These are phyloP conservation scores for Saguinus midas DNA, from an alignment of 2,113 vertebrate species.

Conservation along the genomic window DNA sequence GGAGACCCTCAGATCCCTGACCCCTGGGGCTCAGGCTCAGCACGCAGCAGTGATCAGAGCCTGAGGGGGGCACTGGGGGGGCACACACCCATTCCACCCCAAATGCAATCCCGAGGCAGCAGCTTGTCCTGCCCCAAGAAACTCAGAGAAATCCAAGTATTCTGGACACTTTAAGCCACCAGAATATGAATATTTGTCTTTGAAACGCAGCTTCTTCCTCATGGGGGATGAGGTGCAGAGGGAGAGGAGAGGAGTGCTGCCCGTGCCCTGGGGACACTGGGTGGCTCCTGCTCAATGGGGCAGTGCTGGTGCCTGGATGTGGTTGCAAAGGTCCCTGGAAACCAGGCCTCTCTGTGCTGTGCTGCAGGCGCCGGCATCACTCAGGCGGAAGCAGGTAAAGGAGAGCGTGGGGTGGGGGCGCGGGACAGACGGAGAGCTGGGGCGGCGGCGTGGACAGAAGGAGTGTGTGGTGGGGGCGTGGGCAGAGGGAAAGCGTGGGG, in stretches of 20 bases:
- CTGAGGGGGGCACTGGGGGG: too few species aligned
- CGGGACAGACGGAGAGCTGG: too few species aligned
- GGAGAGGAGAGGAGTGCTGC: not conserved
- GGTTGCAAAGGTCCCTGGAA: not conserved
- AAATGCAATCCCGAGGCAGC: rapidly evolving
- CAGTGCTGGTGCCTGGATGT: rapidly evolving
- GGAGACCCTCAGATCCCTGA: not conserved
- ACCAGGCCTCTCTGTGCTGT: not conserved
- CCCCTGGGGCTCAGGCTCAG: not conserved
- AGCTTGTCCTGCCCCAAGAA: not conserved
- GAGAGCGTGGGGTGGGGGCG: not conserved
- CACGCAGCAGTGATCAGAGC: not conserved
- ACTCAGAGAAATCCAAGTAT: too few species aligned
- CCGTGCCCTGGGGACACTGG: rapidly evolving
- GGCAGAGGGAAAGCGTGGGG: not conserved
- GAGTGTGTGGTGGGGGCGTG: rapidly evolving
- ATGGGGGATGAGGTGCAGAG: rapidly evolving
- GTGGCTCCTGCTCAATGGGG: not conserved
- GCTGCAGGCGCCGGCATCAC: not conserved
- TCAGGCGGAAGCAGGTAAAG: not conserved
- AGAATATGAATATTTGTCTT: rapidly evolving
- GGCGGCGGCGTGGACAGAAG: too few species aligned
- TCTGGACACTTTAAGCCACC: not conserved
- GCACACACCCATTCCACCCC: not conserved
- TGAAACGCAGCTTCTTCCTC: too few species aligned